Evolutionary conservation across 2,797 vertebrate species (phyloP).

Genomic region (Odontamblyopus lacepedii): DNA sequence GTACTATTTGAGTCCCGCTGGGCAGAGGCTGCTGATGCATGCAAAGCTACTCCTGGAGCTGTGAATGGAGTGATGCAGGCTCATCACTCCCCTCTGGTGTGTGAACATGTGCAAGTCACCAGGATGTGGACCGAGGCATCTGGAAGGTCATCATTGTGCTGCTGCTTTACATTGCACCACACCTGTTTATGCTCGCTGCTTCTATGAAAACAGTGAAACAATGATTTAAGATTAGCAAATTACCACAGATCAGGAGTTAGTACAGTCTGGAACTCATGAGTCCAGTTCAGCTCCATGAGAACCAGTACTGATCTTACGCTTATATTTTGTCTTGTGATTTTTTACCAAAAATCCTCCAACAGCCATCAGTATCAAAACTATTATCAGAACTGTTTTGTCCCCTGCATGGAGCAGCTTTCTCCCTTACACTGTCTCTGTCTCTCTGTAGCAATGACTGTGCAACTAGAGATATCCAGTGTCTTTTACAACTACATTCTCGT

Average conservation of each 20-base stretch:
- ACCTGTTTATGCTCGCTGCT: not conserved
- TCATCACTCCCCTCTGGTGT: conserved; percentile 35
- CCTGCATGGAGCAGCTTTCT: no score
- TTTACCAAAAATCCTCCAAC: not conserved
- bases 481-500: no score
- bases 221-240: not conserved
- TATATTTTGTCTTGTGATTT: not conserved
- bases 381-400: not conserved
- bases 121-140: conserved; percentile 29
- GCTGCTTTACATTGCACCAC: not conserved
- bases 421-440: no score
- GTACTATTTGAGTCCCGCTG: conserved; percentile 4
- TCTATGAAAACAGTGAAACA: not conserved
- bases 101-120: conserved; percentile 61
- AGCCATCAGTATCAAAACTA: not conserved
- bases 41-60: conserved; percentile 48
- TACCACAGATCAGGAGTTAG: not conserved
- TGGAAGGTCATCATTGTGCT: not conserved
- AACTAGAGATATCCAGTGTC: no score
- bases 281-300: not conserved
- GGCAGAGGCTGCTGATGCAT: conserved; percentile 55
- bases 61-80: conserved; percentile 2
- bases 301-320: not conserved
- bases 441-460: no score
- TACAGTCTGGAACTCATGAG: not conserved